phyloP scores from a whole-genome alignment of 2,888 invertebrate species.

The Nasonovia ribisnigri region DNA sequence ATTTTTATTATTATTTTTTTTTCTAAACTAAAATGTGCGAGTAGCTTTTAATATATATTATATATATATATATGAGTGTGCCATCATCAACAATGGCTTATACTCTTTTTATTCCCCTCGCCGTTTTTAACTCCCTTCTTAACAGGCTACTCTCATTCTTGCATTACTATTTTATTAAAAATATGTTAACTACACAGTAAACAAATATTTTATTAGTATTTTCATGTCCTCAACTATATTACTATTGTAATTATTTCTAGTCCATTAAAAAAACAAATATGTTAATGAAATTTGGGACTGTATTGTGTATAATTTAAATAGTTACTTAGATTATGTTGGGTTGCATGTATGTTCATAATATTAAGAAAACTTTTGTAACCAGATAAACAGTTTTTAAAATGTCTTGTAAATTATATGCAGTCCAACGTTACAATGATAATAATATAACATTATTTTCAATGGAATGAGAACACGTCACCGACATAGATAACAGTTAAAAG shows the following conservation, averaged over 20 bases:
- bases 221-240: constrained; percentile 59
- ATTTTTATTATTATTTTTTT: constrained; percentile 55
- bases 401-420: constrained; percentile 52
- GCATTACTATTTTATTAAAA: constrained; percentile 65
- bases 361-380: constrained; percentile 39
- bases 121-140: constrained; percentile 63
- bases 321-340: constrained; percentile 57
- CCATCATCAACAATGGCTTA: constrained; percentile 52
- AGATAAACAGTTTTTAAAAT: constrained; percentile 28
- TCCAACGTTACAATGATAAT: constrained; percentile 57
- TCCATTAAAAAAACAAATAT: constrained; percentile 58
- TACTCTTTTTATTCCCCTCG: constrained; percentile 56
- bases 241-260: constrained; percentile 64
- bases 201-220: constrained; percentile 62
- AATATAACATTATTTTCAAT: constrained; percentile 57
- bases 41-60: constrained; percentile 53
- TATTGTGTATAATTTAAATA: constrained; percentile 61
- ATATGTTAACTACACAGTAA: constrained; percentile 64
- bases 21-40: constrained; percentile 59
- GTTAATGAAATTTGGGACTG: constrained; percentile 61
- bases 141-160: constrained; percentile 64
- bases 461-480: constrained; percentile 50
- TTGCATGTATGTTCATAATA: constrained; percentile 59
- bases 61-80: constrained; percentile 45
- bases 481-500: constrained; percentile 62